Base-by-base conservation (phyloP, 2,888 invertebrate genomes). In the Tryphoninae sp. region DNA sequence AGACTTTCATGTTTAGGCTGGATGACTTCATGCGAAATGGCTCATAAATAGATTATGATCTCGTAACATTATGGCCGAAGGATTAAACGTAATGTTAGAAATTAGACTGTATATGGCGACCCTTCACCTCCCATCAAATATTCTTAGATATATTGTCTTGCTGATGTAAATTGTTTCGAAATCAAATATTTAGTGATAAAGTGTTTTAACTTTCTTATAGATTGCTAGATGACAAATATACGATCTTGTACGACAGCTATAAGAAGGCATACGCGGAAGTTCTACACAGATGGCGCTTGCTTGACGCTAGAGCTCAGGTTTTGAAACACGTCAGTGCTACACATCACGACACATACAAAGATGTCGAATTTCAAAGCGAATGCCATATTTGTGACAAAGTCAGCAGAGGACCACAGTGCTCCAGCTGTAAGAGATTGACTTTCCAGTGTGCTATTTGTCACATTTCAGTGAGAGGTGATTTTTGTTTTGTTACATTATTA, bases 251-350 rank as follows among this genome's bases (percentile, higher is more conserved):
- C 89, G 97, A 98, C 90, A 95, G 95, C 83, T 97, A 96, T 88
- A 98, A 98, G 91, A 94, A 95, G 85, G 95, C 95, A 0, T 99
- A 99, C 89, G 97, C 98, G 0, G 97, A 98, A 89, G 95, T 98
- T 33, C 93, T 99, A 61, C 96, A 97, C 88, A 93, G 96, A 49
- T 98, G 97, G 97, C 95, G 96, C 85, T 92, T 97, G 75, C 93
- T 97, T 55, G 95, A 96, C 86, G 95, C 96, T 77, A 94, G 97
- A 86, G 95, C 97, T n/a, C 94, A 93, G 90, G 94, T 94, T 76
- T 91, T 95, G 88, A 96, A 96, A 89, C 93, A 94, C 81, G 93
- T 95, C 2, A 92, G 92, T 59, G 84, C 87, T 75, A 92, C 92
- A 65, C 90, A 92, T 67, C 88, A 92, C 62, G 93, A 94, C 65